Percentiles rank a stretch among this genome's conserved stretches.
Evolutionary conservation across 92 coral and sea anemone species (phyloP).

Genomic region (Ricordea florida): DNA sequence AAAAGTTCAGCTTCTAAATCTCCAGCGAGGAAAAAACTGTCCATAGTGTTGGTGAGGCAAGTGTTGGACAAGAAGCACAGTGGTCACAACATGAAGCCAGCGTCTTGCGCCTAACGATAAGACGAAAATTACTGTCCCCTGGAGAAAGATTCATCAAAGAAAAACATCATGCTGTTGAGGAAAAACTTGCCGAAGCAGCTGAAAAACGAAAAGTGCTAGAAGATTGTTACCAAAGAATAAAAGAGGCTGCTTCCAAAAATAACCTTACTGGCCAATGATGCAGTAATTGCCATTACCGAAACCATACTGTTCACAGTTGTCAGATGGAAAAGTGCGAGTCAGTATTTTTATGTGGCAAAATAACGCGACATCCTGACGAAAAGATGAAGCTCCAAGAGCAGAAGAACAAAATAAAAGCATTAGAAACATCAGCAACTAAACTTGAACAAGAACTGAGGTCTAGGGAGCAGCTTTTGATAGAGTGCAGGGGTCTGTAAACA

Average conservation of each 20-base stretch:
- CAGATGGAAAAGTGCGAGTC: conserved; percentile 32
- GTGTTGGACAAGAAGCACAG: no score
- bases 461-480: conserved; percentile 34
- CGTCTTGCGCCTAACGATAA: background rate
- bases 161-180: conserved; percentile 10
- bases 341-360: conserved; percentile 25
- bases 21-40: conserved; percentile 25
- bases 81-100: background rate
- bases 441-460: conserved; percentile 46
- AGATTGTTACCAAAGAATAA: background rate
- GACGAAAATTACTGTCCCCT: conserved; percentile 20
- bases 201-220: conserved; percentile 17
- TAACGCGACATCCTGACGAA: conserved; percentile 37
- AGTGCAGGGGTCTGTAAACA: conserved; percentile 41
- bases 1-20: conserved; percentile 13
- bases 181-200: conserved; percentile 10
- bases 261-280: conserved; percentile 44
- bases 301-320: conserved; percentile 36
- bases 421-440: conserved; percentile 28
- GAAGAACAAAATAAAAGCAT: conserved; percentile 11
- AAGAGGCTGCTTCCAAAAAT: background rate
- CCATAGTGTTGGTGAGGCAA: background rate
- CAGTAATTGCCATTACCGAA: conserved; percentile 22
- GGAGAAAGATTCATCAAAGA: conserved; percentile 31
- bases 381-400: conserved; percentile 22